Evolutionary conservation across 2,797 vertebrate species (phyloP).

Genomic region (Schizopygopsis malacanthus): DNA sequence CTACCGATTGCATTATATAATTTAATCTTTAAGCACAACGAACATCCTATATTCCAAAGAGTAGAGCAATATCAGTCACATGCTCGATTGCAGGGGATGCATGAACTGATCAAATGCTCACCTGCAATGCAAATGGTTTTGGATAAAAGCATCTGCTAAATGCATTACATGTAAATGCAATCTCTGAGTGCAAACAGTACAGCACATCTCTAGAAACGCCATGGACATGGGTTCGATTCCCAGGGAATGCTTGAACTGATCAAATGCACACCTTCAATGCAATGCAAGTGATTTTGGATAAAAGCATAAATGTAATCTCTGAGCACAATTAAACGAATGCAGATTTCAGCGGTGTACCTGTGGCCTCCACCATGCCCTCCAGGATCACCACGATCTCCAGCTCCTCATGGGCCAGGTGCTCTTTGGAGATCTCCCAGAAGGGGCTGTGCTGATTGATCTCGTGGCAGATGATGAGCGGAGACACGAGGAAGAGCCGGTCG

Average conservation of each 20-base stretch:
- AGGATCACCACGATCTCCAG: conserved; percentile 98
- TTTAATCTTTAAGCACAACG: too few species aligned
- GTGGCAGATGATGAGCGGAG: conserved; percentile 98
- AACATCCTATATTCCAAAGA: too few species aligned
- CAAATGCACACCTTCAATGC: neutral
- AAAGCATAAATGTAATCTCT: neutral
- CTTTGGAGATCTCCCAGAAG: conserved; percentile 97
- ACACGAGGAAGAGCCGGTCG: conserved; percentile 97
- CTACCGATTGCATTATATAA: too few species aligned
- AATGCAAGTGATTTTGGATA: neutral
- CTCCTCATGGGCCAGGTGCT: conserved; percentile 90
- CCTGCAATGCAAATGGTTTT: neutral
- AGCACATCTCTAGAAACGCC: too few species aligned
- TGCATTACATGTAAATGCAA: neutral
- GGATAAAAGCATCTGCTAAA: neutral
- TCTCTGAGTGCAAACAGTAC: neutral
- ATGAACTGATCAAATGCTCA: too few species aligned
- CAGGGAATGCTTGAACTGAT: too few species aligned
- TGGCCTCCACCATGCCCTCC: conserved; percentile 99
- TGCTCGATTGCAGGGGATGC: too few species aligned
- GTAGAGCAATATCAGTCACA: too few species aligned
- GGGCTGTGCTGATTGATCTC: conserved; percentile 98
- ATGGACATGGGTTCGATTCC: too few species aligned
- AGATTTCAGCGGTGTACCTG: conserved; percentile 81
- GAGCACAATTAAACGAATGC: neutral